These are phyloP conservation scores for Pseudomyrmex flavicornis DNA, from an alignment of 1,140 invertebrate genomes.

Conservation along the genomic window DNA sequence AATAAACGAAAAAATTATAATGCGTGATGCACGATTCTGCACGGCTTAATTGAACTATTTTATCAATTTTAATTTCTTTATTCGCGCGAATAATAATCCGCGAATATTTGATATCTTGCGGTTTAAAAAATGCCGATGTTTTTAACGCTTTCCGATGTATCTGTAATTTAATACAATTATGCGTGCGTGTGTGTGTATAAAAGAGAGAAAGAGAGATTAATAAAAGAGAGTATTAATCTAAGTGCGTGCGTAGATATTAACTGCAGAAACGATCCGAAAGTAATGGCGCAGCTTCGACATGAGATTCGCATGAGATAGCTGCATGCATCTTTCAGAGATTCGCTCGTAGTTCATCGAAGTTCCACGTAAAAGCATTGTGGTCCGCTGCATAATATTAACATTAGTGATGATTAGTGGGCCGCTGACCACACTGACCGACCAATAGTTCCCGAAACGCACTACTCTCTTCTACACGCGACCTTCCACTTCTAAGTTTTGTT, in stretches of 20 bases:
- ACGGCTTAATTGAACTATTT: background rate
- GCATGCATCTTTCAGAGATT: slow-evolving; percentile 77
- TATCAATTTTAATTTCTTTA: background rate
- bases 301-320: slow-evolving; percentile 79
- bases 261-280: slow-evolving; percentile 11
- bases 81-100: too few species aligned
- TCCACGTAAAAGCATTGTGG: slow-evolving; percentile 81
- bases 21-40: too few species aligned
- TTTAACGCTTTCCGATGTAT: background rate
- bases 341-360: slow-evolving; percentile 78
- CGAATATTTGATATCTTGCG: background rate
- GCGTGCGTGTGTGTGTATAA: too few species aligned
- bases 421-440: slow-evolving; percentile 69
- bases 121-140: background rate
- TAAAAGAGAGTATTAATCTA: background rate
- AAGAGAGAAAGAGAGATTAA: background rate
- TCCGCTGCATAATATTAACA: slow-evolving; percentile 83
- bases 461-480: slow-evolving; percentile 75
- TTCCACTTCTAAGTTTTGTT: slow-evolving; percentile 72
- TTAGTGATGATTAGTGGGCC: slow-evolving; percentile 83
- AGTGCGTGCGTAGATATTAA: slow-evolving; percentile 15
- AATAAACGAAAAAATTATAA: too few species aligned
- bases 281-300: slow-evolving; percentile 62
- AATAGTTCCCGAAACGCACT: slow-evolving; percentile 71
- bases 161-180: too few species aligned